Evolutionary conservation across 1,140 invertebrate genomes (phyloP), one percentile per base, ranked within the genome.

Genomic region (Ptiloglossa arizonensis): DNA sequence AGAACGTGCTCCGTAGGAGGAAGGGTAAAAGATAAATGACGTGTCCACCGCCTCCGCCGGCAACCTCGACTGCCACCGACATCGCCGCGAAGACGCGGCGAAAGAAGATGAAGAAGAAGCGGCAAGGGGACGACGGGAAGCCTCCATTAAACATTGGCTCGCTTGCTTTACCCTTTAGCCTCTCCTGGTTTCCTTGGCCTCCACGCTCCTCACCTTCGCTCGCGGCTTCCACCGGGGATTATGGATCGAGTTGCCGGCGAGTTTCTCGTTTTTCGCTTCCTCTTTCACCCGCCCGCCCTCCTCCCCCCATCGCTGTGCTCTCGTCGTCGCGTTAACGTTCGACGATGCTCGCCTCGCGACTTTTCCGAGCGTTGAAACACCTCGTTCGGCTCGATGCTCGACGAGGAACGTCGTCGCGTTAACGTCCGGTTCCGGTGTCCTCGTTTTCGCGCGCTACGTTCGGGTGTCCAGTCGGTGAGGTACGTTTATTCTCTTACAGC

Each of bases 1-100:
- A 82, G 85, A 80, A 79, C 79, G 50, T 67, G 75, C 68, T 73
- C 75, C 81, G 66, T 50, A 59, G 80, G 56, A 79, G 86, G 84
- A 90, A 91, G 89, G 90, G 88, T 89, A 86, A 90, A 90, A 92
- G 91, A 92, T 92, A 91, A 92, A 92, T 92, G 89, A 91, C 89
- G 85, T 90, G 91, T 91, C 90, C 90, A 90, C 86, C 85, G 88
- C 87, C 85, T 88, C 88, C 78, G 87, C 69, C 81, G 87, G 86
- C 87, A 87, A 86, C 83, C 69, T 70, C 74, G 57, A 63, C 73
- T 80, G 80, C 80, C 79, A 82, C 83, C 80, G 76, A 79, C 84
- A 76, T 76, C 69, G 72, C 66, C 81, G 81, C 86, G 82, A 87
- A 86, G 87, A 90, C 85, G 84, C 82, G 77, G 80, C 83, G 77